Conservation (phyloP, 2,113 vertebrate genomes). For the Sylvia atricapilla region DNA sequence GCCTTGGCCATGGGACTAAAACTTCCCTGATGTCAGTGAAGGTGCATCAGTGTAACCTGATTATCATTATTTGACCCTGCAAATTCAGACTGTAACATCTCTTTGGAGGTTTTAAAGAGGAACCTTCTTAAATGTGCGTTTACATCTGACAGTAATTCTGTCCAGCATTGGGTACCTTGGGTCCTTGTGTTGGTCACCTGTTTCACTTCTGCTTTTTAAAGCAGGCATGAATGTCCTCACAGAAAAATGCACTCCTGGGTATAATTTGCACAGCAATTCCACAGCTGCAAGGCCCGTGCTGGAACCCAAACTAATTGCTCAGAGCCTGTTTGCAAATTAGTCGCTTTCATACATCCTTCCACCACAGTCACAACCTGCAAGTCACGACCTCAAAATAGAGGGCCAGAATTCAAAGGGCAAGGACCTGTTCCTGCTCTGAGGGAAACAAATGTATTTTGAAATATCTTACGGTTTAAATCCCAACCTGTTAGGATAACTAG, state of each 20-base stretch:
- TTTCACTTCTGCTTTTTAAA: not conserved
- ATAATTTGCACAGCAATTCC: not conserved
- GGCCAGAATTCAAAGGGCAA: not conserved
- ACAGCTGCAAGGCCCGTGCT: not conserved
- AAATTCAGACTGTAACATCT: not conserved
- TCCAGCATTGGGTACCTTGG: not conserved
- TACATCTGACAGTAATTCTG: not conserved
- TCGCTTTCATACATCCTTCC: not conserved
- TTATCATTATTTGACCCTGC: not conserved
- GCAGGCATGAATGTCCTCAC: not conserved
- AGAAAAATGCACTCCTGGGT: not conserved
- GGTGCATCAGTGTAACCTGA: not conserved
- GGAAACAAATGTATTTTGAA: not conserved
- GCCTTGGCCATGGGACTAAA: not conserved
- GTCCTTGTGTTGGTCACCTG: not conserved
- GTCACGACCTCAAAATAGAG: not conserved
- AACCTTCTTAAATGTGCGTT: not conserved
- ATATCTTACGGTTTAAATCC: not conserved
- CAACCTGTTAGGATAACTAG: not conserved
- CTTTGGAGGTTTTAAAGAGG: not conserved
- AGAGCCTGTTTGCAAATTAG: slow-evolving; percentile 16
- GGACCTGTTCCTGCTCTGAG: not conserved
- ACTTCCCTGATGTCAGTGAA: not conserved
- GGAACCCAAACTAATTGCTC: slow-evolving; percentile 21
- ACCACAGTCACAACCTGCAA: not conserved